phyloP scores from a whole-genome alignment of 2,888 invertebrate genomes.

The Mactromeris polynyma region DNA sequence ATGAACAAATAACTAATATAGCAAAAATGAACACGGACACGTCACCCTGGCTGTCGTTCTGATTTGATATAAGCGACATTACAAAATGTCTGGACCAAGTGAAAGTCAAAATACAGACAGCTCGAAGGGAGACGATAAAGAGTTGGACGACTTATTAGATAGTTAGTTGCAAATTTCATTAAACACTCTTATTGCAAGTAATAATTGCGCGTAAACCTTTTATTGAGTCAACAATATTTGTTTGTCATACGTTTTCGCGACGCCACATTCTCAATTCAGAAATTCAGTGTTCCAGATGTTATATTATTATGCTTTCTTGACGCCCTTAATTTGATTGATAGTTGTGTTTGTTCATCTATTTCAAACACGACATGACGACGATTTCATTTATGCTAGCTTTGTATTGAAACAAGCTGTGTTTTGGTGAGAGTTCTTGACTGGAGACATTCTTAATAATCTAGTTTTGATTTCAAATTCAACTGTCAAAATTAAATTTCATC shows the following conservation, averaged over 20 bases:
- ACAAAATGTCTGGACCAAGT: slow-evolving; percentile 53
- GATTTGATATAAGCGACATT: slow-evolving; percentile 9
- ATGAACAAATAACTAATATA: background rate
- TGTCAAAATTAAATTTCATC: too few relatives aligned
- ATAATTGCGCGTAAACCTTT: background rate
- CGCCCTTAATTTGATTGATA: too few relatives aligned
- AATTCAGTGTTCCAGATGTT: too few relatives aligned
- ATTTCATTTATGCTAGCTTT: too few relatives aligned
- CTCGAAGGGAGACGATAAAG: slow-evolving; percentile 60
- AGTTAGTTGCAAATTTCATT: slow-evolving; percentile 61
- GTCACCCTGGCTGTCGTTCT: background rate
- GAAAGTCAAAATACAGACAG: slow-evolving; percentile 26
- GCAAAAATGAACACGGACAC: background rate
- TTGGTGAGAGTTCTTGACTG: too few relatives aligned
- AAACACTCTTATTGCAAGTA: background rate
- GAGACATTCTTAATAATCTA: too few relatives aligned
- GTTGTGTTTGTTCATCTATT: too few relatives aligned
- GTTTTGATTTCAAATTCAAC: too few relatives aligned
- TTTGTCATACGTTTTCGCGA: slow-evolving; percentile 10
- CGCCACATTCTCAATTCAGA: too few relatives aligned
- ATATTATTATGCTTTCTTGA: too few relatives aligned
- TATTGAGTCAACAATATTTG: background rate
- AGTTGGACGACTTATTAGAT: slow-evolving; percentile 79
- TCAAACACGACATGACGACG: too few relatives aligned
- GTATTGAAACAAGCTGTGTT: too few relatives aligned